Conservation (phyloP, 2,113 vertebrate genomes). For the Salvelinus namaycush region DNA sequence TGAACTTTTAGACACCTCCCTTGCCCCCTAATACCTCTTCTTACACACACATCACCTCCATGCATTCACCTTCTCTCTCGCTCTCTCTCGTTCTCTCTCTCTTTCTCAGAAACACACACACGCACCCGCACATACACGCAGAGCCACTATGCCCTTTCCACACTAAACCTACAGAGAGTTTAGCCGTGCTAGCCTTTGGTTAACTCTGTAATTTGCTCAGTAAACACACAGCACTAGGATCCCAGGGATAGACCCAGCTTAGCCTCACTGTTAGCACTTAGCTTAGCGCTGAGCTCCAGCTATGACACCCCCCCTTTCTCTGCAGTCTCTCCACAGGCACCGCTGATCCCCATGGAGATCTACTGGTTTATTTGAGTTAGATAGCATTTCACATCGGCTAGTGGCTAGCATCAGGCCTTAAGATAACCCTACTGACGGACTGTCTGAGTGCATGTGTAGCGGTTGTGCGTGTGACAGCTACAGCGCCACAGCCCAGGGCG, state of each 20-base stretch:
- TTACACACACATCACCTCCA: slow-evolving; percentile 44
- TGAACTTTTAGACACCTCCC: slow-evolving; percentile 63
- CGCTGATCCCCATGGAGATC: slow-evolving; percentile 32
- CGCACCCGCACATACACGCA: slow-evolving; percentile 36
- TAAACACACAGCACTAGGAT: slow-evolving; percentile 68
- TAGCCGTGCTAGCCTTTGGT: slow-evolving; percentile 58
- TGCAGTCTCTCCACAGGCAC: slow-evolving; percentile 14
- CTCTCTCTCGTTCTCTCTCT: slow-evolving; percentile 43
- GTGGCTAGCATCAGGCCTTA: background rate
- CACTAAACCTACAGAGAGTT: slow-evolving; percentile 60
- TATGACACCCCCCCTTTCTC: slow-evolving; percentile 15
- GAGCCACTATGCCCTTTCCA: slow-evolving; percentile 20
- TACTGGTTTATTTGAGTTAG: slow-evolving; percentile 3
- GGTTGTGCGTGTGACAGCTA: too few relatives aligned
- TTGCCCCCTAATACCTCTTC: slow-evolving; percentile 56
- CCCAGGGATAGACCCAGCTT: slow-evolving; percentile 43
- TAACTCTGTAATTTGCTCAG: slow-evolving; percentile 68
- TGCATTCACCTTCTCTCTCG: slow-evolving; percentile 47
- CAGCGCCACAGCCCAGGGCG: too few relatives aligned
- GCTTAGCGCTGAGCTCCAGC: slow-evolving; percentile 1
- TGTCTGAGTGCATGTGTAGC: background rate
- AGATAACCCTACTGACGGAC: background rate
- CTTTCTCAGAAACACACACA: slow-evolving; percentile 46
- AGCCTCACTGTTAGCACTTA: slow-evolving; percentile 15
- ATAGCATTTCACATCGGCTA: slow-evolving; percentile 11